Conservation (phyloP, 2,113 vertebrate genomes). For the Pao palembangensis region DNA sequence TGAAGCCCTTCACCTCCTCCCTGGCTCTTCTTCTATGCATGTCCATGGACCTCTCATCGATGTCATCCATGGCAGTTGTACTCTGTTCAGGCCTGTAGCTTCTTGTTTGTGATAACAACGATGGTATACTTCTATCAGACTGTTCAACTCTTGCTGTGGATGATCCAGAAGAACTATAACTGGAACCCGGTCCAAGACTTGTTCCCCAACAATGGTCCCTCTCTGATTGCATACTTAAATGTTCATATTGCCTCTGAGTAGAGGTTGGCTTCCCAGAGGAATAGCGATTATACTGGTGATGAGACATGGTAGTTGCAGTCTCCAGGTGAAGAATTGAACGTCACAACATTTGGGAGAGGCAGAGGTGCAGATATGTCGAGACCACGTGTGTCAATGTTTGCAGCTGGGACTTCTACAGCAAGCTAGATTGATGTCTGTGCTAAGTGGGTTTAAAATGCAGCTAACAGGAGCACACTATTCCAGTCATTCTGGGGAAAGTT, state of each 20-base stretch:
- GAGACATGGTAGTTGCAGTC: constrained; percentile 85
- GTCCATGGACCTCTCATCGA: constrained; percentile 59
- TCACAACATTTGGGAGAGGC: constrained; percentile 57
- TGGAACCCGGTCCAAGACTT: constrained; percentile 41
- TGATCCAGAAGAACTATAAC: constrained; percentile 17
- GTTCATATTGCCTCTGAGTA: constrained; percentile 34
- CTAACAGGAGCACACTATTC: constrained; percentile 82
- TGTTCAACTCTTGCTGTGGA: neutral
- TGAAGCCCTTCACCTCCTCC: constrained; percentile 74
- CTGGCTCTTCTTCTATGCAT: constrained; percentile 66
- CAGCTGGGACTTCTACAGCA: constrained; percentile 55
- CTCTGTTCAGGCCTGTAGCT: constrained; percentile 55
- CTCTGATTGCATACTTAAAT: constrained; percentile 64
- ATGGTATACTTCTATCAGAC: neutral
- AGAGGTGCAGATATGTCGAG: neutral
- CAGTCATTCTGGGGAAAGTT: constrained; percentile 79
- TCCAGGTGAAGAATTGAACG: constrained; percentile 79
- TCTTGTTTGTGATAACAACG: constrained; percentile 47
- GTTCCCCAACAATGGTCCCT: constrained; percentile 67
- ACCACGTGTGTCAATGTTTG: neutral
- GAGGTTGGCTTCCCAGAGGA: constrained; percentile 76
- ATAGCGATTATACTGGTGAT: constrained; percentile 81
- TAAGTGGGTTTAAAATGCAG: constrained; percentile 84
- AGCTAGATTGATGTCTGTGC: constrained; percentile 77
- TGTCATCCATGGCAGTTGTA: constrained; percentile 42